phyloP scores from a whole-genome alignment of 1,140 invertebrate species.

The Lordiphosa collinella region DNA sequence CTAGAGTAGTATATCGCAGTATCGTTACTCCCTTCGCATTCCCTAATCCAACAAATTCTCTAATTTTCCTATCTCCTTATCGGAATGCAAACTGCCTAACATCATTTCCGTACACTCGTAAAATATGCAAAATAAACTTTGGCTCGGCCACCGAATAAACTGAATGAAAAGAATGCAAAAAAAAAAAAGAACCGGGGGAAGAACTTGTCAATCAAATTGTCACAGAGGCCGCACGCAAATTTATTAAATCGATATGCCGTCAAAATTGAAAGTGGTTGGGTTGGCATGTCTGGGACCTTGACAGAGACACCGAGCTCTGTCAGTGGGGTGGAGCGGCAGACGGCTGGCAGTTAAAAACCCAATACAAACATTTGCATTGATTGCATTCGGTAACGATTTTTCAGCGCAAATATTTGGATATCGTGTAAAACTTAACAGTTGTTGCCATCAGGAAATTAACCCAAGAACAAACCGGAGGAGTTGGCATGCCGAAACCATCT shows the following conservation, averaged over 20 bases:
- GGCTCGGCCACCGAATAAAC: neutral
- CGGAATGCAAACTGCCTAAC: too few relatives aligned
- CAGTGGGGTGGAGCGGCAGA: slow-evolving; percentile 10
- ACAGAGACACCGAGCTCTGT: slow-evolving; percentile 17
- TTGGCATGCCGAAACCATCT: slow-evolving; percentile 8
- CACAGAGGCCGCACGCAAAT: slow-evolving; percentile 64
- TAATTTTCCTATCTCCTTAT: too few relatives aligned
- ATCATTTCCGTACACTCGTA: neutral
- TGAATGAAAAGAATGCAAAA: neutral
- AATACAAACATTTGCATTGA: slow-evolving; percentile 73
- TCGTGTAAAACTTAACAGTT: slow-evolving; percentile 72
- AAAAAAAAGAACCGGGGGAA: slow-evolving; percentile 2
- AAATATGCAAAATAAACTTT: slow-evolving; percentile 11
- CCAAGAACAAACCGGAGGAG: neutral
- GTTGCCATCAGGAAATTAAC: slow-evolving; percentile 36
- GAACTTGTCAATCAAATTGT: slow-evolving; percentile 71
- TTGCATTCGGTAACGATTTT: slow-evolving; percentile 45
- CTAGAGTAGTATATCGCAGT: too few relatives aligned
- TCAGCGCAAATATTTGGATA: slow-evolving; percentile 57
- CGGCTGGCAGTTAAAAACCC: slow-evolving; percentile 46
- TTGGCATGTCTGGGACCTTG: slow-evolving; percentile 52
- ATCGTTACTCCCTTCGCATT: too few relatives aligned
- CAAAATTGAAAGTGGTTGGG: slow-evolving; percentile 69
- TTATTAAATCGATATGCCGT: slow-evolving; percentile 76
- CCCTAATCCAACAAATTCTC: too few relatives aligned